A percentile compares a stretch with the other conserved stretches of the same genome.
These are phyloP conservation scores for Pygmarrhopalites habei DNA, from an alignment of 1,140 invertebrate species.

Conservation along the genomic window DNA sequence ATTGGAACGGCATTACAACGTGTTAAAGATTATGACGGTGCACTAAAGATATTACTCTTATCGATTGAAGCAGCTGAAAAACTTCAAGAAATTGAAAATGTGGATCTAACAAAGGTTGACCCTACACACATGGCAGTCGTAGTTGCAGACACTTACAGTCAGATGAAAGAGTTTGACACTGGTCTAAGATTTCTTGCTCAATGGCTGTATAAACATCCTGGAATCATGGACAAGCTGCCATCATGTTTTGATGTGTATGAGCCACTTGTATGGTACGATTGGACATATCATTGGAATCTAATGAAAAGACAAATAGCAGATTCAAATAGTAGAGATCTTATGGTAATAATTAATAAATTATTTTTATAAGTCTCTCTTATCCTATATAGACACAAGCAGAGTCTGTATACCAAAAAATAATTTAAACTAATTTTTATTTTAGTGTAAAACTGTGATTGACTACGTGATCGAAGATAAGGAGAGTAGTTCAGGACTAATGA, in stretches of 20 bases:
- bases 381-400: too few relatives aligned
- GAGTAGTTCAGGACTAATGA: neutral
- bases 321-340: neutral
- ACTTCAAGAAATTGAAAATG: neutral
- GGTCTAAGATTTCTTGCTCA: neutral
- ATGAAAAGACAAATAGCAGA: neutral
- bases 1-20: neutral
- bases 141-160: neutral
- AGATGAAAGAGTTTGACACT: neutral
- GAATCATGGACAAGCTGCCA: neutral
- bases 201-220: neutral
- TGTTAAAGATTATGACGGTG: neutral
- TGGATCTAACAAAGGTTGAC: neutral
- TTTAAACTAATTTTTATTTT: neutral
- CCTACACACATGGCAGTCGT: neutral
- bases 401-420: too few relatives aligned
- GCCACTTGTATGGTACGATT: neutral
- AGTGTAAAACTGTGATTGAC: neutral
- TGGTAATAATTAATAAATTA: neutral
- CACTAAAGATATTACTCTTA: neutral
- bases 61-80: neutral
- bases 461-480: neutral
- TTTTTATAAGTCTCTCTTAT: too few relatives aligned
- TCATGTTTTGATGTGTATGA: neutral
- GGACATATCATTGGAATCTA: constrained; percentile 6